phyloP scores from a whole-genome alignment of 2,888 invertebrate genomes.

The Dorcus parallelipipedus region DNA sequence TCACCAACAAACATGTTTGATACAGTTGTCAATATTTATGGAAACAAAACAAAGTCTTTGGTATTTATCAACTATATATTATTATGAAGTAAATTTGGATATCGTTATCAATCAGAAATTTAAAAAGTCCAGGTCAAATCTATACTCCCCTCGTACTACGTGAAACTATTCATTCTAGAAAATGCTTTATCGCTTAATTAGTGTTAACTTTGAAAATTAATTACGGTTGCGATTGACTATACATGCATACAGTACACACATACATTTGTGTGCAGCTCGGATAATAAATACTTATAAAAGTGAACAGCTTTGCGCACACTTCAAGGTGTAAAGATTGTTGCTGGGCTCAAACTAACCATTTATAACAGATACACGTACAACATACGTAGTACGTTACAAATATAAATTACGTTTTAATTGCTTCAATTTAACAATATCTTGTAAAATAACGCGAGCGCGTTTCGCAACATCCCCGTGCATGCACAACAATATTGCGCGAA shows the following conservation, averaged over 20 bases:
- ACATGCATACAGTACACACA: too few species aligned
- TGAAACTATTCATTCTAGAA: too few species aligned
- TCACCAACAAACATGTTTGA: too few species aligned
- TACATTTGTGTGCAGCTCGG: background rate
- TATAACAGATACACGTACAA: background rate
- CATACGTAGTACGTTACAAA: background rate
- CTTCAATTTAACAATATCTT: constrained; percentile 9
- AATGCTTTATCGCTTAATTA: background rate
- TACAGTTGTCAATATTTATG: too few species aligned
- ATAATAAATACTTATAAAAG: background rate
- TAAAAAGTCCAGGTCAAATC: too few species aligned
- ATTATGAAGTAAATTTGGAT: too few species aligned
- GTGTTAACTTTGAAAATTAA: background rate
- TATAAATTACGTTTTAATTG: constrained; percentile 7
- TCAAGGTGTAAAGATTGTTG: constrained; percentile 1
- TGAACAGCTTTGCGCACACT: background rate
- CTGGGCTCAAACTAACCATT: background rate
- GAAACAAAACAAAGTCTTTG: too few species aligned
- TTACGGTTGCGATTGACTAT: background rate
- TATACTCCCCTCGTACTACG: too few species aligned
- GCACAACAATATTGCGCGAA: background rate
- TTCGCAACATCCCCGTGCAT: constrained; percentile 4
- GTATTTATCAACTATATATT: too few species aligned
- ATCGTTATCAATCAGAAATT: too few species aligned
- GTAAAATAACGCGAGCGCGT: constrained; percentile 3